Evolutionary conservation across 2,888 invertebrate genomes (phyloP), one percentile per base, ranked within the genome.

Genomic region (Taphrorychus bicolor): DNA sequence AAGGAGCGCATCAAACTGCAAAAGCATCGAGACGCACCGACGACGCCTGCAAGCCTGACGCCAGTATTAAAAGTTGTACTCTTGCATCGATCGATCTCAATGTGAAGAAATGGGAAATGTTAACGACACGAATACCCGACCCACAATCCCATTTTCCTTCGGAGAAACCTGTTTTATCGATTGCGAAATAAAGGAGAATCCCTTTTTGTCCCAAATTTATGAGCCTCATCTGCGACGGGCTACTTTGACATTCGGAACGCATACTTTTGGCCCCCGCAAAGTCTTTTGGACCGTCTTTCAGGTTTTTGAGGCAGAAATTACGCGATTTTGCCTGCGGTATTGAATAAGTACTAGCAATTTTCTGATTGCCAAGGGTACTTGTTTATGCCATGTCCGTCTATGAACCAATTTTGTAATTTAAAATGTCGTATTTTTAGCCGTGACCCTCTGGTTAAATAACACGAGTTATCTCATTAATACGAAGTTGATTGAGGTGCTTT

Each of bases 11-110:
- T n/a, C n/a, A 32, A 3, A 32, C 7, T 45, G 45, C 45, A 45
- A 45, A 24, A 48, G 63, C 48, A 53, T 59, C 64, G 52, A 58
- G 64, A 65, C 65, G 65, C 17, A 32, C 53, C 11, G 16, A 2
- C 16, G 65, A 42, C 65, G 59, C 59, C 65, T 23, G 42, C 48
- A 53, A 59, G 65, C 53, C 65, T 66, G 65, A 52, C 65, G 65
- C 65, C 54, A 66, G 59, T 49, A 59, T 16, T 24, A 16, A 54
- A 32, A 54, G 5, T 45, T 11, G 32, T 7, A 32, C 11, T 45
- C 14, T 45, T 14, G 16, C 45, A 56, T 32, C 3, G 9, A 32
- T 1, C 32, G n/a, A n/a, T n/a, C n/a, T n/a, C n/a, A n/a, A n/a
- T n/a, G n/a, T n/a, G n/a, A n/a, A n/a, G n/a, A n/a, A n/a, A n/a